These are phyloP conservation scores for Micropoecilia bifurca DNA, from an alignment of 2,797 vertebrate species.

Conservation along the genomic window DNA sequence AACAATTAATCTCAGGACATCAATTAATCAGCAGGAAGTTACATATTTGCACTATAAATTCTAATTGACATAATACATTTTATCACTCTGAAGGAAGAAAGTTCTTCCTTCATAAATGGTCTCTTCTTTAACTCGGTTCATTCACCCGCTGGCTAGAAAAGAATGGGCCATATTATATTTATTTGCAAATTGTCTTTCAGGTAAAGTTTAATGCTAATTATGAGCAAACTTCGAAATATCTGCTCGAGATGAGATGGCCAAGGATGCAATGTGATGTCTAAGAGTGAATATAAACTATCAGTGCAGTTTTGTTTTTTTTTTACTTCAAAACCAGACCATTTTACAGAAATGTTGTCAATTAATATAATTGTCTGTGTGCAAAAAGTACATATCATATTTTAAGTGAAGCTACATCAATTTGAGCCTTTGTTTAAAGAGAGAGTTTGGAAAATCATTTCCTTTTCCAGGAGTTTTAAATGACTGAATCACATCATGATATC, in stretches of 20 bases:
- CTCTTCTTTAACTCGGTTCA: not conserved
- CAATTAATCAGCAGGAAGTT: not conserved
- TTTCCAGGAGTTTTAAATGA: not conserved
- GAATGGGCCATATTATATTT: not conserved
- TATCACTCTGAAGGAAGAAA: not conserved
- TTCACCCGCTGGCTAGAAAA: not conserved
- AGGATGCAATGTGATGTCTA: not conserved
- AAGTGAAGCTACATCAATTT: not conserved
- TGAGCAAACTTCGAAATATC: not conserved
- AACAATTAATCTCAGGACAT: not conserved
- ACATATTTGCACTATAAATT: not conserved
- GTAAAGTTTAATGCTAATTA: not conserved
- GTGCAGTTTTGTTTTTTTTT: not conserved
- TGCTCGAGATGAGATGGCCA: not conserved
- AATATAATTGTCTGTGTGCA: not conserved
- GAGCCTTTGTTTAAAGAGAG: not conserved
- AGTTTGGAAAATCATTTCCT: not conserved
- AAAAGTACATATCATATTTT: not conserved
- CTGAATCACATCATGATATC: not conserved
- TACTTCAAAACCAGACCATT: not conserved
- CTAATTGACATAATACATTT: not conserved
- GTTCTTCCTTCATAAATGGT: not conserved
- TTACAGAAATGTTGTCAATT: not conserved
- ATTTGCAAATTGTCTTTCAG: not conserved
- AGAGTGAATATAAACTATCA: not conserved